Base-by-base conservation (phyloP, 2,888 invertebrate genomes). In the Cheilosia vernalis region DNA sequence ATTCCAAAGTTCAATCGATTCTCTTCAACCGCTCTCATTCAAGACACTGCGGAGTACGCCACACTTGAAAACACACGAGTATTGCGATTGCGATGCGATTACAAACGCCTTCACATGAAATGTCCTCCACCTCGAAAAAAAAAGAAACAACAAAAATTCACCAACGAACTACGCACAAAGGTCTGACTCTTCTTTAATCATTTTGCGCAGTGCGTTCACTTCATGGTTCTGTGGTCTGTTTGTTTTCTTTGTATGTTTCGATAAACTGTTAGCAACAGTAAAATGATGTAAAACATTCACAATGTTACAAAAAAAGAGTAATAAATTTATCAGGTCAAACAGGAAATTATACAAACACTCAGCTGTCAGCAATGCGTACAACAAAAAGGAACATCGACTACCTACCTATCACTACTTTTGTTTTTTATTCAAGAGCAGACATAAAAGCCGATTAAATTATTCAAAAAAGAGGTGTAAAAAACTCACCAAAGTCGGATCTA, bases 191-290 rank as follows among this genome's bases (percentile, higher is more conserved):
- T 67, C 42, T 73, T 73, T 69, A 47, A 78, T 69, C 69, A 74
- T 78, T 83, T 83, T 58, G 78, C 73, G 78, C 78, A 77, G 72
- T 82, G 33, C 72, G 72, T 77, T 72, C 19, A 61, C 74, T 69
- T 49, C 37, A 40, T 49, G 40, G 40, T 42, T 64, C 53, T 61
- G 33, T 51, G 13, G 37, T n/a, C 21, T 55, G 30, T 77, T 51
- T 58, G 27, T 40, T 81, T 69, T 58, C 63, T 67, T 73, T 73
- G 66, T 63, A 21, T 56, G 47, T 13, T 72, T 7, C 47, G 27
- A 40, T 30, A 58, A 24, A 53, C 15, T 60, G 40, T 69, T 56
- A 13, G 33, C 63, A 73, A 61, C 47, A 49, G 13, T 37, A 13
- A 37, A 4, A 37, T 37, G 37, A 37, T 37, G 37, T 37, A 37